phyloP scores from a whole-genome alignment of 2,888 invertebrate species.

The Macrophya alboannulata region DNA sequence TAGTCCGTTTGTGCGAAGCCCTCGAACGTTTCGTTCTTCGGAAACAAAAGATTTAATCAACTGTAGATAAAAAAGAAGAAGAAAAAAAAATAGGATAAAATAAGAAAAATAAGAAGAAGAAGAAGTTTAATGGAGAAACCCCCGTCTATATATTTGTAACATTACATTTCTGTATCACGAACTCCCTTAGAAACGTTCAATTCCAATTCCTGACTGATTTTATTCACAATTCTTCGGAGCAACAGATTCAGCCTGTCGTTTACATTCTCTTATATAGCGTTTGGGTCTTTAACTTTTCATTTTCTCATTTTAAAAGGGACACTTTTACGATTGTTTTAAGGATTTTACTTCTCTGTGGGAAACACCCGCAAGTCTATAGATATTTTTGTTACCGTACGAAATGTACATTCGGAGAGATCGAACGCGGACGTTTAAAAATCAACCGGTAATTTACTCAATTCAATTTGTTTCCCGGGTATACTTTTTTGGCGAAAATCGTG shows the following conservation, averaged over 20 bases:
- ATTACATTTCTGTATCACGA: background rate
- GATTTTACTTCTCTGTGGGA: background rate
- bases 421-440: background rate
- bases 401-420: background rate
- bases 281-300: constrained; percentile 9
- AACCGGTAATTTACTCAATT: background rate
- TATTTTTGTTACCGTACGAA: background rate
- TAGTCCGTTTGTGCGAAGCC: background rate
- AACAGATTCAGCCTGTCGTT: background rate
- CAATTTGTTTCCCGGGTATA: background rate
- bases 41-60: constrained; percentile 15
- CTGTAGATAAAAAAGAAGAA: background rate
- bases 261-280: background rate
- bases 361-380: background rate
- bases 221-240: background rate
- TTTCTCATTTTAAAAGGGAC: constrained; percentile 31
- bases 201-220: constrained; percentile 19
- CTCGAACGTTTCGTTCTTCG: background rate
- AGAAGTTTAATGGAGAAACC: background rate
- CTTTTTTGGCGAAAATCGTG: background rate
- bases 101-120: too few relatives aligned
- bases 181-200: background rate
- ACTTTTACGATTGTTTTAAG: constrained; percentile 38
- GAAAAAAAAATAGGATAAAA: background rate
- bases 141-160: background rate